Percentiles rank a stretch among this genome's conserved stretches.
Conservation (phyloP, 2,113 vertebrate genomes). For the Theropithecus gelada region DNA sequence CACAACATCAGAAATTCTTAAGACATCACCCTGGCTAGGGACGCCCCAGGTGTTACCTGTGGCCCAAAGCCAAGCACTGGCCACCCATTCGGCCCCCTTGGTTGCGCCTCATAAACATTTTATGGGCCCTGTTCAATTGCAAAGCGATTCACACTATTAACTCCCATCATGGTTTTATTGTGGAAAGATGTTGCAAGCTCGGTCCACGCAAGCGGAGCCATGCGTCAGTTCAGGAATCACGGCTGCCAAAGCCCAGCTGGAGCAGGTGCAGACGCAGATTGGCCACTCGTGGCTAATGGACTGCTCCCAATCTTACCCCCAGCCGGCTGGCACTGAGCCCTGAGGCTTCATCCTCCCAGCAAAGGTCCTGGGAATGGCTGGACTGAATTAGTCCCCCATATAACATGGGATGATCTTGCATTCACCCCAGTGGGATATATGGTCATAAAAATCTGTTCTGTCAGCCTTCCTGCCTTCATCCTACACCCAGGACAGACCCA, state of each 20-base stretch:
- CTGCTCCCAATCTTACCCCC: not conserved
- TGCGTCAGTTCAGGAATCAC: not conserved
- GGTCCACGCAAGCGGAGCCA: not conserved
- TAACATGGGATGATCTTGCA: not conserved
- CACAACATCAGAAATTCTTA: not conserved
- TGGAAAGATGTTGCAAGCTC: constrained; percentile 48
- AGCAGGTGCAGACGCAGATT: constrained; percentile 38
- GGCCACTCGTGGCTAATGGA: not conserved
- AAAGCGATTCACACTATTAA: constrained; percentile 53
- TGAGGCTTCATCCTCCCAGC: not conserved
- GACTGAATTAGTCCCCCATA: not conserved
- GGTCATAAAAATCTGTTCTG: constrained; percentile 31
- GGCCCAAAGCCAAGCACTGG: constrained; percentile 11
- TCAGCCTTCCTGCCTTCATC: constrained; percentile 9
- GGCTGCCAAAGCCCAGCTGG: constrained; percentile 1
- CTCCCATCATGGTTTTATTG: constrained; percentile 25
- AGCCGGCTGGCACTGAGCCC: not conserved
- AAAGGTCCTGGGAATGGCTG: constrained; percentile 11
- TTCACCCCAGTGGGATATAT: not conserved
- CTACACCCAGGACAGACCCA: not conserved
- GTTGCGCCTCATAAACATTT: constrained; percentile 51
- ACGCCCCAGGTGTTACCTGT: not conserved
- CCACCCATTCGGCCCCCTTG: not conserved
- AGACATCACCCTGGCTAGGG: not conserved
- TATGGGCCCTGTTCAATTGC: constrained; percentile 48